A percentile compares a stretch with the other conserved stretches of the same genome.
Conservation (phyloP, 1,140 invertebrate species). For the Aricia agestis region DNA sequence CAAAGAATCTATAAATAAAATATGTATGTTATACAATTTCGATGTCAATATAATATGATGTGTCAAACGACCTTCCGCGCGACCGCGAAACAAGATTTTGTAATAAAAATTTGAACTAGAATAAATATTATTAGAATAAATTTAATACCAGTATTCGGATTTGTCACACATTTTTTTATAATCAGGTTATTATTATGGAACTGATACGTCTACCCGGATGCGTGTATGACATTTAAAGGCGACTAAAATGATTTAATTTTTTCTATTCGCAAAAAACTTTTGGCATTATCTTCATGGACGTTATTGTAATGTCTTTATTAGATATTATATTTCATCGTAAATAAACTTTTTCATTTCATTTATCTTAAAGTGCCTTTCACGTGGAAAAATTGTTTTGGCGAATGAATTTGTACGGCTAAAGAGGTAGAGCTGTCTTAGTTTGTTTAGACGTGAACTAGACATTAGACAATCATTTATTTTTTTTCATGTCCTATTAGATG, state of each 20-base stretch:
- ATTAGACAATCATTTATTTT: no score
- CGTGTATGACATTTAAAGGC: neutral
- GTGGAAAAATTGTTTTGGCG: neutral
- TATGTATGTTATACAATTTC: neutral
- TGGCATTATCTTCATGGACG: neutral
- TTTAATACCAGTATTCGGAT: neutral
- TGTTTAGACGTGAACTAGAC: no score
- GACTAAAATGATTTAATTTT: neutral
- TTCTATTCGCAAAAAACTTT: neutral
- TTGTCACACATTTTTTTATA: neutral
- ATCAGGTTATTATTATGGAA: neutral
- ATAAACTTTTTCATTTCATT: no score
- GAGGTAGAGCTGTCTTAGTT: no score
- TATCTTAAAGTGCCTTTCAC: neutral
- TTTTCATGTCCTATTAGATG: no score
- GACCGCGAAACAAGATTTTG: neutral
- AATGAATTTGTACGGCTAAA: neutral
- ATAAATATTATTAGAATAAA: neutral
- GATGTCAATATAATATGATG: neutral
- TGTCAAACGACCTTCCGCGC: neutral
- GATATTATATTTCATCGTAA: neutral
- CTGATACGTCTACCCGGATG: neutral
- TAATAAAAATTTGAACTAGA: conserved; percentile 12
- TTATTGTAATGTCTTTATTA: neutral
- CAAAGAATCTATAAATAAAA: neutral